phyloP scores from a whole-genome alignment of 2,888 invertebrate genomes.

The Cephalotes varians region DNA sequence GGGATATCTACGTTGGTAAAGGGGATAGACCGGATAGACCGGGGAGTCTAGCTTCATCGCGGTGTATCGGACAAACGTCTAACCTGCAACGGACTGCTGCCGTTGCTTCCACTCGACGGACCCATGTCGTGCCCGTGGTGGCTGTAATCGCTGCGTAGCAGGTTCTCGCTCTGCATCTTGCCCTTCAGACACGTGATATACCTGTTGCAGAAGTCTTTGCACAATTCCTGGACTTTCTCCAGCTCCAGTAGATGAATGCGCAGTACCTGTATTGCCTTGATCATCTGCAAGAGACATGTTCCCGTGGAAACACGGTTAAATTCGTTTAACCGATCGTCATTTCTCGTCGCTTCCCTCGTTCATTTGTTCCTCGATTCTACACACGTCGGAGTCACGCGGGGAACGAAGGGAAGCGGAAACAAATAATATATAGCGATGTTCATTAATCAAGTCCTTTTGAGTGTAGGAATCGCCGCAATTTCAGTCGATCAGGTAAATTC shows the following conservation, averaged over 20 bases:
- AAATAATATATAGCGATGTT: no score
- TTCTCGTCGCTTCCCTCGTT: constrained; percentile 11
- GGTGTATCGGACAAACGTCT: constrained; percentile 76
- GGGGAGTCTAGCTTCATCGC: constrained; percentile 69
- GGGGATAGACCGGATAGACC: constrained; percentile 74
- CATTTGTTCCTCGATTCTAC: not conserved
- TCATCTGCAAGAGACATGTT: constrained; percentile 88
- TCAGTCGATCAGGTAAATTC: no score
- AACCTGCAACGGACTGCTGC: constrained; percentile 85
- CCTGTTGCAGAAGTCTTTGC: constrained; percentile 97
- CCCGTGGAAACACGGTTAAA: constrained; percentile 54
- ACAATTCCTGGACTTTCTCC: constrained; percentile 97
- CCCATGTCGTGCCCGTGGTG: constrained; percentile 85
- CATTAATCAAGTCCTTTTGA: no score
- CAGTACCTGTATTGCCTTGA: constrained; percentile 95
- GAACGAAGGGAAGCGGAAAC: not conserved
- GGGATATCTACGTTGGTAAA: constrained; percentile 84
- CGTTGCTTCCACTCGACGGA: constrained; percentile 85
- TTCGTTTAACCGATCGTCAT: constrained; percentile 48
- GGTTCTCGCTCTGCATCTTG: constrained; percentile 95
- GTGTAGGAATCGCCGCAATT: no score
- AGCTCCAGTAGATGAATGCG: constrained; percentile 96
- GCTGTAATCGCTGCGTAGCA: constrained; percentile 93
- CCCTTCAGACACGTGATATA: constrained; percentile 96
- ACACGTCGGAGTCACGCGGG: not conserved